Evolutionary conservation across 2,888 invertebrate species (phyloP), one percentile per base, ranked within the genome.

Genomic region (Caenorhabditis sinica): DNA sequence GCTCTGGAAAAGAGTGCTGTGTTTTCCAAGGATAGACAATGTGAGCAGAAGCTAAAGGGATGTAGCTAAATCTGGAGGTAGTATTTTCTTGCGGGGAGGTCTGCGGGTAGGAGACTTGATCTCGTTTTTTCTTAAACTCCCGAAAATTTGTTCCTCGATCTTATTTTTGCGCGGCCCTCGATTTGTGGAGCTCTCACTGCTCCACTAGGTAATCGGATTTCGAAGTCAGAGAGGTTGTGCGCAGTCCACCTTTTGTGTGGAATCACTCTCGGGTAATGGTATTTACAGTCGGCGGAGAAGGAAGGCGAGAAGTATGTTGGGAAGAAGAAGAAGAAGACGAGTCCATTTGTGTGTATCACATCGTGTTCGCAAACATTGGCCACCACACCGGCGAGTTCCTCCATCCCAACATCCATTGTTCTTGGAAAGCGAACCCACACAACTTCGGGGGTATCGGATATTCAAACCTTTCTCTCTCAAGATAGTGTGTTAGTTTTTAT

Each of bases 341-440:
- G 77, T 77, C 77, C 74, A 74, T 83, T 83, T 79, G 69, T 73
- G 75, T 82, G 83, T 83, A 83, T 83, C 83, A 83, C 83, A 83
- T 83, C 83, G 83, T 83, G 77, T 83, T 63, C 68, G 83, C 77
- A 83, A 83, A 83, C 83, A 83, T 51, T 82, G 60, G 33, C 23
- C 68, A 60, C 56, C 20, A 20, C 33, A 49, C 20, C 40, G 11
- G 58, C 60, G 76, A 75, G 71, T 82, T 82, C 51, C 69, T 65
- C 72, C 65, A 61, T 68, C 36, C n/a, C 49, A 20, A 49, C 20
- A 49, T 61, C 68, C 83, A 74, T 83, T 83, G 83, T 83, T 83
- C 83, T 83, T 83, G 68, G 75, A 75, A 82, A 71, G 71, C 75
- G 73, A 75, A 58, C 75, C 69, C 82, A 82, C 75, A 82, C 71